A percentile compares a stretch with the other conserved stretches of the same genome.
These are phyloP conservation scores for Tortricodes alternella DNA, from an alignment of 2,888 invertebrate genomes.

Conservation along the genomic window DNA sequence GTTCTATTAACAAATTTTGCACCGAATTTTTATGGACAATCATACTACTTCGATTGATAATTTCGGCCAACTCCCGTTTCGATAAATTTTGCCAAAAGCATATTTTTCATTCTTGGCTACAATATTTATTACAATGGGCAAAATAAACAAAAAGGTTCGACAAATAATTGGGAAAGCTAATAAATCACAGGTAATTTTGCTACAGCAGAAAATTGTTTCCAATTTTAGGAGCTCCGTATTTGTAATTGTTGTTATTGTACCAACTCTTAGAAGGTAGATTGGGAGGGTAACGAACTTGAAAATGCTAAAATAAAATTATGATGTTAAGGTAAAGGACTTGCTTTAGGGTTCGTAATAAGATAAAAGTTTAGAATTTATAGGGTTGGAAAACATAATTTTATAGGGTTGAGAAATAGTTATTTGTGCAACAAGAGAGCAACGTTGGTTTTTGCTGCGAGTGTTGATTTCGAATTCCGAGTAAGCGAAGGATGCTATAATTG, in stretches of 20 bases:
- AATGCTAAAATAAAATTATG: neutral
- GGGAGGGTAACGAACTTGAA: conserved; percentile 5
- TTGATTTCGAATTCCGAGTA: too few relatives aligned
- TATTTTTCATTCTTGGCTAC: neutral
- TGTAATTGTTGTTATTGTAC: conserved; percentile 15
- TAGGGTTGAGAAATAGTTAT: too few relatives aligned
- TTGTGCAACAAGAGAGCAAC: too few relatives aligned
- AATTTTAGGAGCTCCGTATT: conserved; percentile 11
- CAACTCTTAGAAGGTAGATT: neutral
- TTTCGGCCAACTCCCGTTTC: too few relatives aligned
- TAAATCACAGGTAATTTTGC: conserved; percentile 23
- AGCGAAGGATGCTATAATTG: too few relatives aligned
- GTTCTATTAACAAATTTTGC: too few relatives aligned
- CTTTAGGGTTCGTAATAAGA: neutral
- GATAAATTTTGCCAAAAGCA: neutral
- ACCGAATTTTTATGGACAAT: too few relatives aligned
- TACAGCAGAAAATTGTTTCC: conserved; percentile 14
- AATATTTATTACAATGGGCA: neutral
- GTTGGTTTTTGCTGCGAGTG: too few relatives aligned
- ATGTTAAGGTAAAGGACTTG: neutral
- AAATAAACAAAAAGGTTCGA: neutral
- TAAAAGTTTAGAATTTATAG: neutral
- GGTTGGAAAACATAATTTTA: too few relatives aligned
- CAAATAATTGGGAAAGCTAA: conserved; percentile 12
- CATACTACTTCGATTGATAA: too few relatives aligned